A percentile compares a stretch with the other conserved stretches of the same genome.
Conservation (phyloP, 2,113 vertebrate species). For the Microtus richardsoni region DNA sequence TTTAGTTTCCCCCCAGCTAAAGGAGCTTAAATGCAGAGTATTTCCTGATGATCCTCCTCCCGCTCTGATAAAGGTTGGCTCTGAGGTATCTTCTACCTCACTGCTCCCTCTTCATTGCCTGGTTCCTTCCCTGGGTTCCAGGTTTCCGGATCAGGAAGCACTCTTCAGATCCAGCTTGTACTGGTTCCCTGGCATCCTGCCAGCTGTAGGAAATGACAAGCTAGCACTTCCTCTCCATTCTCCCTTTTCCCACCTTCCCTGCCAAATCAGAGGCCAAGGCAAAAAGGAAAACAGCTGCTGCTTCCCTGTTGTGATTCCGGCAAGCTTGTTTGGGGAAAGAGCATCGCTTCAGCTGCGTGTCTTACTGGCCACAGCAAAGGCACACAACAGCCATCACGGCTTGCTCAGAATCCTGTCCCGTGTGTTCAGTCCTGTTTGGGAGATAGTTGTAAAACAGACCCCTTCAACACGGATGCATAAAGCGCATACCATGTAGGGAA, state of each 20-base stretch:
- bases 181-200: not conserved
- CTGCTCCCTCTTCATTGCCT: not conserved
- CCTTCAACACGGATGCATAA: not conserved
- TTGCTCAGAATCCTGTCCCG: not conserved
- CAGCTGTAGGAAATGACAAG: not conserved
- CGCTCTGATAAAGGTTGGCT: not conserved
- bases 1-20: not conserved
- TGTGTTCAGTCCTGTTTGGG: not conserved
- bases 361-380: not conserved
- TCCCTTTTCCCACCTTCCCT: not conserved
- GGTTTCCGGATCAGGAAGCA: not conserved
- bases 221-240: not conserved
- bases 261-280: not conserved
- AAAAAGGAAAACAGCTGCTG: not conserved
- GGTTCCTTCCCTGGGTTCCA: not conserved
- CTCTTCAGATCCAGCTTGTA: not conserved
- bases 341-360: not conserved
- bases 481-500: not conserved
- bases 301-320: not conserved
- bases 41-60: not conserved
- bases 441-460: not conserved
- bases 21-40: not conserved
- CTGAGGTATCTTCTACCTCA: not conserved
- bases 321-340: not conserved
- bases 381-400: not conserved